Percentiles rank a stretch among this genome's conserved stretches.
Evolutionary conservation across 2,113 vertebrate species (phyloP).

Genomic region (Halichoeres trimaculatus): DNA sequence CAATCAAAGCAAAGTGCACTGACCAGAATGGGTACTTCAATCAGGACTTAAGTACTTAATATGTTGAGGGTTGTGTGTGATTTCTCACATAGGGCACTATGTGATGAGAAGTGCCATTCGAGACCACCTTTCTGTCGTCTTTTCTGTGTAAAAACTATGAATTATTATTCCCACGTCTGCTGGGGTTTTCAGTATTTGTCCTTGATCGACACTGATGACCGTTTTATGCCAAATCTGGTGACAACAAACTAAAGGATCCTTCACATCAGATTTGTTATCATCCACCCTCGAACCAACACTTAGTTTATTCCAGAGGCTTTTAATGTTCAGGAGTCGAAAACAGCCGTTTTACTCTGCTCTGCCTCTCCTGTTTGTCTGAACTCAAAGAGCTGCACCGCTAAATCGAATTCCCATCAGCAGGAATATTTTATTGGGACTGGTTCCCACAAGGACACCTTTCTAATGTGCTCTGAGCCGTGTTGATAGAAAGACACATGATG

Average conservation of each 20-base stretch:
- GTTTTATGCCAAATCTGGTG: constrained; percentile 61
- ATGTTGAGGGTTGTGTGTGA: constrained; percentile 53
- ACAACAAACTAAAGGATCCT: constrained; percentile 20
- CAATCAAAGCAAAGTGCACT: constrained; percentile 80
- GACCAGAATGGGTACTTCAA: constrained; percentile 77
- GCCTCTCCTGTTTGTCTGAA: constrained; percentile 37
- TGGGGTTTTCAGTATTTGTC: constrained; percentile 65
- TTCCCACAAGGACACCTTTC: constrained; percentile 67
- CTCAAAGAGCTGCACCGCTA: constrained; percentile 34
- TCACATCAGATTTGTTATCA: constrained; percentile 37
- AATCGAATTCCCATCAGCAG: constrained; percentile 34
- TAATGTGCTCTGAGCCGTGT: constrained; percentile 73
- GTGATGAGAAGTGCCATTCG: constrained; percentile 73
- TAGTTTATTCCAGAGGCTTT: constrained; percentile 38
- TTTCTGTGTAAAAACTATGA: constrained; percentile 63
- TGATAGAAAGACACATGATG: constrained; percentile 53
- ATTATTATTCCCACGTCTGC: constrained; percentile 33
- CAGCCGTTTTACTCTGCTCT: constrained; percentile 5
- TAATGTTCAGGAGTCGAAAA: constrained; percentile 20
- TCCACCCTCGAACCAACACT: constrained; percentile 48
- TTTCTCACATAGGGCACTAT: constrained; percentile 65
- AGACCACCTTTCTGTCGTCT: constrained; percentile 53
- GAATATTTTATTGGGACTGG: constrained; percentile 70
- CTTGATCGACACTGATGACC: constrained; percentile 44
- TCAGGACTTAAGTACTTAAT: constrained; percentile 78